Percentiles rank a stretch among this genome's conserved stretches.
Conservation (phyloP, 1,140 invertebrate species). For the Ruditapes philippinarum region DNA sequence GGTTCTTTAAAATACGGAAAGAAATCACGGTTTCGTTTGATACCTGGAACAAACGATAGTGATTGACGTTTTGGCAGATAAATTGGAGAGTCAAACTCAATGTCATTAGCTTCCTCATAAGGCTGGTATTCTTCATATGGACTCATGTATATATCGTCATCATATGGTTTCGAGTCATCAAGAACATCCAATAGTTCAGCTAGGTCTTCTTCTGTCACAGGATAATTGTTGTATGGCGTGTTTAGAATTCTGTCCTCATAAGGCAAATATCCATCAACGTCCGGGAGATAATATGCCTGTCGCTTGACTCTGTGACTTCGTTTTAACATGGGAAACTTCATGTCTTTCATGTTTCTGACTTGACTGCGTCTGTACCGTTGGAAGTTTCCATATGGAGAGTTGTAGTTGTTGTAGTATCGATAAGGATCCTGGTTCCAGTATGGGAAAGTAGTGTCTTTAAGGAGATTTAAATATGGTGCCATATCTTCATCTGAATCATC, state of each 20-base stretch:
- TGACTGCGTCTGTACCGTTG: constrained; percentile 34
- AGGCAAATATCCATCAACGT: not conserved
- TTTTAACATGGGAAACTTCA: constrained; percentile 11
- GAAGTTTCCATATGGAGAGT: not conserved
- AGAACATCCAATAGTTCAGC: constrained; percentile 34
- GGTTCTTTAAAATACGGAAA: constrained; percentile 55
- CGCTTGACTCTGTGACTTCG: constrained; percentile 47
- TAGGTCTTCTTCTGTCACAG: constrained; percentile 21
- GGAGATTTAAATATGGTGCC: not conserved
- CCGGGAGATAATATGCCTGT: constrained; percentile 13
- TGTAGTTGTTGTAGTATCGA: not conserved
- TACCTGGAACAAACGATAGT: constrained; percentile 55
- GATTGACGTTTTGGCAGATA: constrained; percentile 44
- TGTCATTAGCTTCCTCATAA: not conserved
- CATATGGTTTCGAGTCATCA: not conserved
- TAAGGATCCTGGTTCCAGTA: not conserved
- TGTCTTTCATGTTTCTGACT: not conserved
- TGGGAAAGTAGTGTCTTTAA: not conserved
- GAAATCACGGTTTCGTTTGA: constrained; percentile 48
- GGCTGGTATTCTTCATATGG: constrained; percentile 25
- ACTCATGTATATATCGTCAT: not conserved
- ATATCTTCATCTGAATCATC: not conserved
- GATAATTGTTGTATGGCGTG: constrained; percentile 29
- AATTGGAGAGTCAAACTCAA: not conserved
- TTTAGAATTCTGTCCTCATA: not conserved